These are phyloP conservation scores for Unio pictorum DNA, from an alignment of 2,888 invertebrate species.

Conservation along the genomic window DNA sequence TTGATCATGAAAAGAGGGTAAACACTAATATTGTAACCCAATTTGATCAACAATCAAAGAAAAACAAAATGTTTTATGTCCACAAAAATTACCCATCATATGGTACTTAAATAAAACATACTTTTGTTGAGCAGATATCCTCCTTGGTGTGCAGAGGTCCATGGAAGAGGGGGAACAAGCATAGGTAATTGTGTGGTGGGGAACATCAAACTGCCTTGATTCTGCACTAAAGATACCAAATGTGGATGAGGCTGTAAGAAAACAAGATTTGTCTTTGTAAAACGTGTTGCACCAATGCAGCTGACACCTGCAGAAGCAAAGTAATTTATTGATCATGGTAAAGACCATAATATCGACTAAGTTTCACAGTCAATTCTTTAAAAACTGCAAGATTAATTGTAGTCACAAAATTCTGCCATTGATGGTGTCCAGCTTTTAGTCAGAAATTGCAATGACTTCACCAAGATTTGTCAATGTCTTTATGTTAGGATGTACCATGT, in stretches of 20 bases:
- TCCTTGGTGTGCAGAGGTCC: slow-evolving; percentile 81
- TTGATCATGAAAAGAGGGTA: slow-evolving; percentile 36
- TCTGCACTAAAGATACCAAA: slow-evolving; percentile 80
- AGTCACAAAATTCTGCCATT: too few relatives aligned
- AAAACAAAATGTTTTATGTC: slow-evolving; percentile 5
- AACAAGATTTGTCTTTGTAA: neutral
- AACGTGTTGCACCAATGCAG: too few relatives aligned
- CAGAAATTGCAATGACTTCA: too few relatives aligned
- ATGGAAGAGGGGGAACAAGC: slow-evolving; percentile 88
- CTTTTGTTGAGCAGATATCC: slow-evolving; percentile 79
- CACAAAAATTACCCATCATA: too few relatives aligned
- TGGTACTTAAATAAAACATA: neutral
- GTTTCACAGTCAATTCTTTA: too few relatives aligned
- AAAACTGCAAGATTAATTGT: too few relatives aligned
- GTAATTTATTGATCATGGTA: too few relatives aligned
- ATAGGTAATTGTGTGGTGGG: slow-evolving; percentile 82
- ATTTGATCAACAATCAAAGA: neutral
- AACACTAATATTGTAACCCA: neutral
- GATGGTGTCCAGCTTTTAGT: too few relatives aligned
- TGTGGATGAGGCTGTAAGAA: slow-evolving; percentile 86
- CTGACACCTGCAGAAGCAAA: too few relatives aligned
- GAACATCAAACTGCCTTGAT: slow-evolving; percentile 81
- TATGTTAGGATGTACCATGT: too few relatives aligned
- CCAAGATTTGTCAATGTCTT: too few relatives aligned
- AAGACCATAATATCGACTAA: neutral